A percentile compares a stretch with the other conserved stretches of the same genome.
Evolutionary conservation across 2,888 invertebrate species (phyloP).

Genomic region (Atethmia centrago): DNA sequence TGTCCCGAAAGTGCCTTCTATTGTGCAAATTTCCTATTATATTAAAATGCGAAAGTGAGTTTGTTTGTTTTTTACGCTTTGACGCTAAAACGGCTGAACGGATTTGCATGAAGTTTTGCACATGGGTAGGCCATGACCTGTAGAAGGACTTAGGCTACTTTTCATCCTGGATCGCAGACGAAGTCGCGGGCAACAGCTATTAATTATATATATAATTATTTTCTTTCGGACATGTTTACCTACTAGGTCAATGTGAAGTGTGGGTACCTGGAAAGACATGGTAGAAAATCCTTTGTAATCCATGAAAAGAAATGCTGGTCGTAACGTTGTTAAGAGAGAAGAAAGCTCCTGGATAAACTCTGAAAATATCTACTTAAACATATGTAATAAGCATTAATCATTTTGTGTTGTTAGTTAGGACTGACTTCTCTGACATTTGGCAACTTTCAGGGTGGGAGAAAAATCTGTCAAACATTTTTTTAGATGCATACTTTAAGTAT

Average conservation of each 20-base stretch:
- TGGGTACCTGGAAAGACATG: too few relatives aligned
- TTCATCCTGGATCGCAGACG: too few relatives aligned
- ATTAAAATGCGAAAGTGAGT: too few relatives aligned
- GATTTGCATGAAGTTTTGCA: too few relatives aligned
- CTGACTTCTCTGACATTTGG: not conserved
- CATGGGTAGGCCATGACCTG: too few relatives aligned
- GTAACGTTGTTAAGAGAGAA: not conserved
- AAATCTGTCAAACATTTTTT: not conserved
- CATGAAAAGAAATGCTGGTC: not conserved
- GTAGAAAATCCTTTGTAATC: not conserved
- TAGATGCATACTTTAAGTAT: not conserved
- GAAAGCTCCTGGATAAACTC: not conserved
- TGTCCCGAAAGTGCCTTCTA: not conserved
- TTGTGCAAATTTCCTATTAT: too few relatives aligned
- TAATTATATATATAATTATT: not conserved
- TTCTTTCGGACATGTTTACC: too few relatives aligned
- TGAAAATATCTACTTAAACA: not conserved
- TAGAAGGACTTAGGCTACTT: too few relatives aligned
- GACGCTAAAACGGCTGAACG: too few relatives aligned
- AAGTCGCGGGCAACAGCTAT: too few relatives aligned
- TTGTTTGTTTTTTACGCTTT: too few relatives aligned
- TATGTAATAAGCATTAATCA: not conserved
- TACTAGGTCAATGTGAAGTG: too few relatives aligned
- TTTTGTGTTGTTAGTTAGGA: not conserved
- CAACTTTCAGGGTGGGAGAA: not conserved